phyloP scores from a whole-genome alignment of 2,888 invertebrate genomes.

The Drosophila borealis region DNA sequence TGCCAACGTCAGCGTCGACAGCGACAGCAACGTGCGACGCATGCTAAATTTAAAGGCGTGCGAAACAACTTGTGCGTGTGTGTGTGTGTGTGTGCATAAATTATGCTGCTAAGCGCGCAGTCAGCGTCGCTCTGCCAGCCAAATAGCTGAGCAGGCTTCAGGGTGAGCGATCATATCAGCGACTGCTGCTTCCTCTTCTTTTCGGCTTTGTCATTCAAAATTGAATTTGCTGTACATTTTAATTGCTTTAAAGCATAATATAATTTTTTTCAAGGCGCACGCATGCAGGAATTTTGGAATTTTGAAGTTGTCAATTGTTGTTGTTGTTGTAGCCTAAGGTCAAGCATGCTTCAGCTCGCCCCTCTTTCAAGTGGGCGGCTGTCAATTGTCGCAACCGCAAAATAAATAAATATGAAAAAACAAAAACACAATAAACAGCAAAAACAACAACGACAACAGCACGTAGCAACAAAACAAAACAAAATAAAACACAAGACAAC shows the following conservation, averaged over 20 bases:
- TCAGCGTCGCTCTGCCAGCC: constrained; percentile 31
- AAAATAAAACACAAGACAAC: constrained; percentile 27
- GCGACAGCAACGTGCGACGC: constrained; percentile 61
- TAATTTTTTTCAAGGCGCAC: constrained; percentile 29
- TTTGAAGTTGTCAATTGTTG: constrained; percentile 46
- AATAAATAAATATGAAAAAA: constrained; percentile 28
- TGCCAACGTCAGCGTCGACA: constrained; percentile 27
- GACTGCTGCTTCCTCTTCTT: constrained; percentile 13
- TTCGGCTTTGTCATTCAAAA: constrained; percentile 68
- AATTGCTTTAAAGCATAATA: constrained; percentile 58
- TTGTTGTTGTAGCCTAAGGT: constrained; percentile 64
- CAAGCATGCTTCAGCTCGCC: constrained; percentile 54
- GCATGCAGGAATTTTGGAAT: constrained; percentile 71
- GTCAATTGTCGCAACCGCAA: constrained; percentile 63
- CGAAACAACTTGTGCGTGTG: constrained; percentile 62
- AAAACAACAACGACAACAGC: constrained; percentile 40
- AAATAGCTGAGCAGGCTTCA: constrained; percentile 34
- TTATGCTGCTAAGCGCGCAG: constrained; percentile 51
- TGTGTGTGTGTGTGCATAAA: constrained; percentile 38
- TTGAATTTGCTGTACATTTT: constrained; percentile 71
- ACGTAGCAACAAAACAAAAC: constrained; percentile 41
- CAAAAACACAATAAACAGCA: constrained; percentile 13
- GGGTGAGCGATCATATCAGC: constrained; percentile 32
- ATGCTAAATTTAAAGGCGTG: constrained; percentile 75
- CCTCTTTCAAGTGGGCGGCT: constrained; percentile 38